These are phyloP conservation scores for Thoracochromis brauschi DNA, from an alignment of 2,113 vertebrate species.

Conservation along the genomic window DNA sequence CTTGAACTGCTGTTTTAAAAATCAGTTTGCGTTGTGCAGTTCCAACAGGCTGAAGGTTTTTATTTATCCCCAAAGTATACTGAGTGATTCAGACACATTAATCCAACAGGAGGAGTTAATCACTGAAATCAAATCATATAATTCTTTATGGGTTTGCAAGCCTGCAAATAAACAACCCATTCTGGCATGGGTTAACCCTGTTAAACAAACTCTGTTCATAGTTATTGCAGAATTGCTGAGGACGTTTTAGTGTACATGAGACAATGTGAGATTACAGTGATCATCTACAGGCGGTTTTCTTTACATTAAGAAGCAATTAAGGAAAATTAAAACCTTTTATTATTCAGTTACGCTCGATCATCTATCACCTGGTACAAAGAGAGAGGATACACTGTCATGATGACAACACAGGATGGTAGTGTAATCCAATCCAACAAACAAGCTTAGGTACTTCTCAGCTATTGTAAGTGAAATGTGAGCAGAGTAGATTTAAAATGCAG, in stretches of 20 bases:
- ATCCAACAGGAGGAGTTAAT: neutral
- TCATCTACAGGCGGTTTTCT: neutral
- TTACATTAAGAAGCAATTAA: neutral
- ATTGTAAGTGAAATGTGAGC: constrained; percentile 20
- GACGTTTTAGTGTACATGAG: neutral
- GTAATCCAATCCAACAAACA: neutral
- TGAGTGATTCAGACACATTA: neutral
- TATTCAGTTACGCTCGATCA: neutral
- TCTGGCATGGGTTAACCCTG: rapidly evolving
- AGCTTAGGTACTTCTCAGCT: neutral
- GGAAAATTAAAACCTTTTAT: neutral
- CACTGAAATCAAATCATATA: neutral
- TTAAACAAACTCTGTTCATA: neutral
- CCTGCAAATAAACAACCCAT: neutral
- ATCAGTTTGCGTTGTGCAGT: neutral
- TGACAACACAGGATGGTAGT: neutral
- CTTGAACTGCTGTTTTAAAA: neutral
- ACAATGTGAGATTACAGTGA: neutral
- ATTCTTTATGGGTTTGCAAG: neutral
- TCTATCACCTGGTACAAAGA: neutral
- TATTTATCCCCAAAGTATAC: neutral
- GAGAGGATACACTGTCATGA: neutral
- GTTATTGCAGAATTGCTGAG: neutral
- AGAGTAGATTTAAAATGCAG: neutral
- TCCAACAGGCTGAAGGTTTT: neutral